Evolutionary conservation across 2,797 vertebrate genomes (phyloP).

Genomic region (Sebastes dallii): DNA sequence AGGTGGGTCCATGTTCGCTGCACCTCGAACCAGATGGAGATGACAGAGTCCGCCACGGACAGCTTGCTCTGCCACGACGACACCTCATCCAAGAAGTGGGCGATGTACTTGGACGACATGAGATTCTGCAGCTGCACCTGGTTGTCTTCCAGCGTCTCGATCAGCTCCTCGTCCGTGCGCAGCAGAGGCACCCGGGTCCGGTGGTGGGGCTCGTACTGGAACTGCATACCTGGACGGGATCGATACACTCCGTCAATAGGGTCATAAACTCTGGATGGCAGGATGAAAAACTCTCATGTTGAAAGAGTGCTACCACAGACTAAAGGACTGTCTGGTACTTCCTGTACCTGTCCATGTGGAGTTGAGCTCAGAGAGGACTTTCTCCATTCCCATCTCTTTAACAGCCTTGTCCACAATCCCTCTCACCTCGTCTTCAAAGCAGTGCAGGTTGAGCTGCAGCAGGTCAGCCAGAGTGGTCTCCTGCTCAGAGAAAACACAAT

Average conservation of each 20-base stretch:
- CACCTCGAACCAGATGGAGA: conserved; percentile 94
- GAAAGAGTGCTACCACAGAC: neutral
- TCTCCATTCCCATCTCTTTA: conserved; percentile 97
- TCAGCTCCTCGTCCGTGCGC: conserved; percentile 87
- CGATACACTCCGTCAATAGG: neutral
- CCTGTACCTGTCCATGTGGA: conserved; percentile 86
- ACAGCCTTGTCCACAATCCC: conserved; percentile 94
- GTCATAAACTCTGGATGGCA: neutral
- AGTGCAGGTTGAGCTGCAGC: conserved; percentile 90
- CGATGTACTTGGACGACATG: conserved; percentile 89
- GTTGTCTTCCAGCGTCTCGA: conserved; percentile 95
- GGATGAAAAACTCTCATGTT: neutral
- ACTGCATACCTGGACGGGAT: conserved; percentile 82
- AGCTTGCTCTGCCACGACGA: conserved; percentile 92
- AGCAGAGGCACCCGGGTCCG: conserved; percentile 85
- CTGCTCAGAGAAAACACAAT: conserved; percentile 32
- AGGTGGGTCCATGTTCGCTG: conserved; percentile 93
- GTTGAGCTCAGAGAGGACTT: conserved; percentile 89
- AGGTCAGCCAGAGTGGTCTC: conserved; percentile 90
- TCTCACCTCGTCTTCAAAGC: conserved; percentile 91
- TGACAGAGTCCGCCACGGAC: conserved; percentile 84
- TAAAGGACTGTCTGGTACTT: neutral
- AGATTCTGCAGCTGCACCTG: conserved; percentile 95
- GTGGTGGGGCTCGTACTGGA: conserved; percentile 89
- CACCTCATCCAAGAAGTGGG: conserved; percentile 93